Base-by-base conservation (phyloP, 2,797 vertebrate species). In the Poeciliopsis infans region DNA sequence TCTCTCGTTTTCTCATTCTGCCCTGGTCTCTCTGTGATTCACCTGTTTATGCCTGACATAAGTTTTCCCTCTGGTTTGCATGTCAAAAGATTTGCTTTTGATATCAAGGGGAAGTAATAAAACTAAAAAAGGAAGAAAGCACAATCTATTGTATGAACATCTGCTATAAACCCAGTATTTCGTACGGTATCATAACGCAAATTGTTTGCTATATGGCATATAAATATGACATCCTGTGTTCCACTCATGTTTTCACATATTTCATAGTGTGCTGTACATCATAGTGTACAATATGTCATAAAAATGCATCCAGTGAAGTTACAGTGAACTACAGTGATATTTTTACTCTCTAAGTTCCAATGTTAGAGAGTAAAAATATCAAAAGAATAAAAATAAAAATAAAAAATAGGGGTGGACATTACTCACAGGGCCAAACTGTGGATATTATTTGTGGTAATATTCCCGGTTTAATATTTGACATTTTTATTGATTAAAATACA, bases 11-110 rank as follows among this genome's bases (percentile, higher is more conserved):
- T 78, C 33, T 88, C 46, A 73, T 39, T 79, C 70, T 79, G 10
- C 72, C 49, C 79, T 31, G 55, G 61, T 78, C 75, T 85, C 68
- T 55, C 25, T 76, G 68, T 85, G 69, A 28, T 78, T 85, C 79
- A 84, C 81, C 43, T 73, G 76, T 82, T 91, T 85, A 72, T 66
- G 84, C 77, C 80, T 83, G 76, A 71, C 46, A 13, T 72, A 28
- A 57, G 55, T 81, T 75, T 77, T 47, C 59, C 55, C 31, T 39
- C 28, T 25, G 12, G 59, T 76, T 31, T 75, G 8, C 53, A 41
- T 61, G 75, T 79, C 1, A 18, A 43, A 28, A 25, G 8, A 74
- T 72, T 57, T n/a, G 43, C 20, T 57, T 36, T 51, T 64, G 36
- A 64, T 5, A n/a, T 11, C n/a, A 4, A 41, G 64, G 20, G 15